phyloP scores from a whole-genome alignment of 2,888 invertebrate genomes.

The Nephrocerus scutellatus region DNA sequence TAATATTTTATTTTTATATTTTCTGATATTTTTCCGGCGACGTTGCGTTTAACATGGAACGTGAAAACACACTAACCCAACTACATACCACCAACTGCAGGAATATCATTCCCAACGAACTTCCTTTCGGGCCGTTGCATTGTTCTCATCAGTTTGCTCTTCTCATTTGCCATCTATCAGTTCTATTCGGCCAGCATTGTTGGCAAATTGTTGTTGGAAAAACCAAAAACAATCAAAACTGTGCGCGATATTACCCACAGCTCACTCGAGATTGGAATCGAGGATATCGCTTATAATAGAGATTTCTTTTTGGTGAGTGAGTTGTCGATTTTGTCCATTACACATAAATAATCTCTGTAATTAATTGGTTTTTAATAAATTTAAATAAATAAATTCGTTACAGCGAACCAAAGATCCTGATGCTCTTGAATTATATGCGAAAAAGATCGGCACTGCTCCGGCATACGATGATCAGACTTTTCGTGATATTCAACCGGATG shows the following conservation, averaged over 20 bases:
- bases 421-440: conserved; percentile 54
- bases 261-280: conserved; percentile 55
- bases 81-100: conserved; percentile 12
- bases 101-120: conserved; percentile 36
- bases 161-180: conserved; percentile 58
- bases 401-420: conserved; percentile 60
- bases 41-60: too few relatives aligned
- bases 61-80: not conserved
- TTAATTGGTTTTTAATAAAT: not conserved
- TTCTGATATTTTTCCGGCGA: conserved; percentile 2
- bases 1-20: conserved; percentile 2
- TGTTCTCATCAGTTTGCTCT: conserved; percentile 52
- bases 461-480: conserved; percentile 21
- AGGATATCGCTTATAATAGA: conserved; percentile 57
- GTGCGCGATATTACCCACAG: conserved; percentile 55
- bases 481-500: conserved; percentile 18
- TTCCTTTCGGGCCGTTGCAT: conserved; percentile 52
- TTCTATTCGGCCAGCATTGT: conserved; percentile 66
- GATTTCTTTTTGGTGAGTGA: conserved; percentile 58
- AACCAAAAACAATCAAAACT: conserved; percentile 56
- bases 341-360: not conserved
- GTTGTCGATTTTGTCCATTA: not conserved
- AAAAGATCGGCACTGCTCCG: conserved; percentile 49
- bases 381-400: conserved; percentile 18
- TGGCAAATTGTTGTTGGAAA: conserved; percentile 56